These are phyloP conservation scores for Hymenopus coronatus DNA, from an alignment of 2,888 invertebrate genomes.

Conservation along the genomic window DNA sequence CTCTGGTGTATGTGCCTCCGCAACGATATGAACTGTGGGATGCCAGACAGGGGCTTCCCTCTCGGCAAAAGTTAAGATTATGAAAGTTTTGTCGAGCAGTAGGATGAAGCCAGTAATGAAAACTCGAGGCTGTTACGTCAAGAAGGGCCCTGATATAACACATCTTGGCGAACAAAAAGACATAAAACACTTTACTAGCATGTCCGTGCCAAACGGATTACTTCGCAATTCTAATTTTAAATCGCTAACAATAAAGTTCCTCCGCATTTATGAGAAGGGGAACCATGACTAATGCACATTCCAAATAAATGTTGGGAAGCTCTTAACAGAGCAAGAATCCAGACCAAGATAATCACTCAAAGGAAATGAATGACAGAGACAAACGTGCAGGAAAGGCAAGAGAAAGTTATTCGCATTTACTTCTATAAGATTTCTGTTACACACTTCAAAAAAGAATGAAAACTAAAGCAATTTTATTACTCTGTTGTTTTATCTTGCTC, in stretches of 20 bases:
- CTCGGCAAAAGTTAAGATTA: background rate
- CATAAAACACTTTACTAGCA: background rate
- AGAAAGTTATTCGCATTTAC: too few species aligned
- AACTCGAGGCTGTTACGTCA: background rate
- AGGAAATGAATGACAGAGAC: too few species aligned
- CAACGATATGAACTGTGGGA: background rate
- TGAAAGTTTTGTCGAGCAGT: background rate
- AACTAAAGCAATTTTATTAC: too few species aligned
- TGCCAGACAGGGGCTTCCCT: background rate
- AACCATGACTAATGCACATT: background rate
- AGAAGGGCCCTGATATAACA: background rate
- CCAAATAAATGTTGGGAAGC: too few species aligned
- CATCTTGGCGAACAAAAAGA: background rate
- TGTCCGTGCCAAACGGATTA: background rate
- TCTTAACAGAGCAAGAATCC: too few species aligned
- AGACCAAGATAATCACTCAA: too few species aligned
- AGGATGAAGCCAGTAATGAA: background rate
- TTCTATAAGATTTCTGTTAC: too few species aligned
- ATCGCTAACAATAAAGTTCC: background rate
- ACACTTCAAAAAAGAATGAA: too few species aligned
- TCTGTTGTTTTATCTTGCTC: too few species aligned
- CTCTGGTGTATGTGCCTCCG: background rate
- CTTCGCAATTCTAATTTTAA: background rate
- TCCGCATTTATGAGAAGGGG: background rate
- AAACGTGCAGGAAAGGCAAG: too few species aligned